A percentile compares a stretch with the other conserved stretches of the same genome.
These are phyloP conservation scores for Drosophila nikananu DNA, from an alignment of 1,140 invertebrate genomes.

Conservation along the genomic window DNA sequence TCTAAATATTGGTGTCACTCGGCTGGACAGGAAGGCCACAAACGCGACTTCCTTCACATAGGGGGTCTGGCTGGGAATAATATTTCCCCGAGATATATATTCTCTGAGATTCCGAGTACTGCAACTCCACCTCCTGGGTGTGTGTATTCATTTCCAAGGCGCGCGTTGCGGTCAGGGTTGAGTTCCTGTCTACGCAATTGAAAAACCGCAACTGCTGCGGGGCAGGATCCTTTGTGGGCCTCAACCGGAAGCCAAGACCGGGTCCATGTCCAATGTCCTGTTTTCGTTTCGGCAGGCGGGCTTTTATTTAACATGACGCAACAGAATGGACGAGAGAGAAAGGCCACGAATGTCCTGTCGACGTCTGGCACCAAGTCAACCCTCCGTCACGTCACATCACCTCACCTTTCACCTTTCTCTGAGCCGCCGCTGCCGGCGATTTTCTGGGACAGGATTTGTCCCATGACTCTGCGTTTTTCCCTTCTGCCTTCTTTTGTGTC, in stretches of 20 bases:
- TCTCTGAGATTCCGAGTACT: conserved; percentile 10
- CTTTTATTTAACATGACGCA: conserved; percentile 83
- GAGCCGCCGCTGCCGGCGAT: conserved; percentile 58
- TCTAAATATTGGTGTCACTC: conserved; percentile 46
- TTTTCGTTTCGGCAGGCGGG: conserved; percentile 41
- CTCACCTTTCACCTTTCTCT: conserved; percentile 56
- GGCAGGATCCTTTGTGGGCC: conserved; percentile 43
- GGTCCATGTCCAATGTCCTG: conserved; percentile 61
- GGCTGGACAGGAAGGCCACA: conserved; percentile 50
- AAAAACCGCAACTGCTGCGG: conserved; percentile 59
- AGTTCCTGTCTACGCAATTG: conserved; percentile 49
- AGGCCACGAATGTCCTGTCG: conserved; percentile 69
- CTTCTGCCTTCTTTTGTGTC: conserved; percentile 30
- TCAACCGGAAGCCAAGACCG: conserved; percentile 69
- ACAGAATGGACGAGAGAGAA: conserved; percentile 59
- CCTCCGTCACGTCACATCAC: conserved; percentile 15
- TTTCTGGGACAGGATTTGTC: conserved; percentile 52
- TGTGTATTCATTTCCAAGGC: conserved; percentile 48
- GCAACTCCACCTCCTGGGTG: conserved; percentile 25
- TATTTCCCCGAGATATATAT: too few species aligned
- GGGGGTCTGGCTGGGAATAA: not conserved
- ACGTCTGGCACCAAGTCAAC: conserved; percentile 61
- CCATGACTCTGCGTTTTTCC: conserved; percentile 58
- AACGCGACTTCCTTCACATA: conserved; percentile 42
- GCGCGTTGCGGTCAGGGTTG: conserved; percentile 52